phyloP scores from a whole-genome alignment of 2,113 vertebrate genomes.

The Anoura caudifer region DNA sequence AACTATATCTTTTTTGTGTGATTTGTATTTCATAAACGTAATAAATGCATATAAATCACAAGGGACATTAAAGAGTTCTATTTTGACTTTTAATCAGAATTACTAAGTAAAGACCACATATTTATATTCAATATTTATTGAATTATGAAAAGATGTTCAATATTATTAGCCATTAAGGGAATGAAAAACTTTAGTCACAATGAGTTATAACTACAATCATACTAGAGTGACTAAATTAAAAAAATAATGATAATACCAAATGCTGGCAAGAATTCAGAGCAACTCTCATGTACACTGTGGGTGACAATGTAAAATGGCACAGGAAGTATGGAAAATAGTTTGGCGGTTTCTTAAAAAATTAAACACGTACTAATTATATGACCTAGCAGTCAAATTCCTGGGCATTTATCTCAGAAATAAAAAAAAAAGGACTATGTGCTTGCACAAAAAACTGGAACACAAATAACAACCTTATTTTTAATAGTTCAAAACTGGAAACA shows the following conservation, averaged over 20 bases:
- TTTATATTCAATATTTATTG: background rate
- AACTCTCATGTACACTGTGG: background rate
- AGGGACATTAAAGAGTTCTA: background rate
- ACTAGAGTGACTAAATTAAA: background rate
- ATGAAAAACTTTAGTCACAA: background rate
- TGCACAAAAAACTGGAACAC: background rate
- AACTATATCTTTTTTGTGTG: background rate
- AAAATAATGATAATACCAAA: background rate
- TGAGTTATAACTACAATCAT: background rate
- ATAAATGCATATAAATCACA: background rate
- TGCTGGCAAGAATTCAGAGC: background rate
- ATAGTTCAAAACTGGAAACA: background rate
- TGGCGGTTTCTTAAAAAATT: background rate
- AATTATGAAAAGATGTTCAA: background rate
- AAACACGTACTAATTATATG: background rate
- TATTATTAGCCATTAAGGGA: background rate
- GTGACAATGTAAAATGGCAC: background rate
- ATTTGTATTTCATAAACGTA: background rate
- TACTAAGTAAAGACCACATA: background rate
- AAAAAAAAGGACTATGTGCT: background rate
- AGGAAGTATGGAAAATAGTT: background rate
- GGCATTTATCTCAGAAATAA: background rate
- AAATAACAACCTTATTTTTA: background rate
- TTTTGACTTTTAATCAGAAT: slow-evolving; percentile 20
- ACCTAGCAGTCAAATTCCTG: background rate